Conservation (phyloP, 2,113 vertebrate genomes). For the Vidua chalybeata region DNA sequence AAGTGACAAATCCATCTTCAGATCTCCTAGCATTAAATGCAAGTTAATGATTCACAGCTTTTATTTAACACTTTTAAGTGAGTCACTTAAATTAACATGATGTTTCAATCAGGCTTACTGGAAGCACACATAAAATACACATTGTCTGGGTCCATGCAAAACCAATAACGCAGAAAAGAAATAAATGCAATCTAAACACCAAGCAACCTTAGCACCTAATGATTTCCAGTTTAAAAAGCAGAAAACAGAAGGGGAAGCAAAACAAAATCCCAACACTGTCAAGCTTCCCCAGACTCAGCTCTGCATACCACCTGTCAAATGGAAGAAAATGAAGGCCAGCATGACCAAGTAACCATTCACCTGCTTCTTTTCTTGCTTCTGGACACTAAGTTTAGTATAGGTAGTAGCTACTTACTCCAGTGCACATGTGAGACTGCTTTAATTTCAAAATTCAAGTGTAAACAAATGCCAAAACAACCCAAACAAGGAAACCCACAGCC, state of each 20-base stretch:
- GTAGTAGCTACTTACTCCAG: background rate
- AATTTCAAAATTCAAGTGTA: background rate
- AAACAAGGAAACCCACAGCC: background rate
- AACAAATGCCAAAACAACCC: background rate
- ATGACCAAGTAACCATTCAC: background rate
- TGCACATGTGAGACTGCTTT: background rate
- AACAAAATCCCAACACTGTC: background rate
- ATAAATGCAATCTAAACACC: background rate
- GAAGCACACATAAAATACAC: background rate
- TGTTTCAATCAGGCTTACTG: background rate
- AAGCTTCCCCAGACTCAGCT: background rate
- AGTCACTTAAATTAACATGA: background rate
- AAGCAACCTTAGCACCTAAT: background rate
- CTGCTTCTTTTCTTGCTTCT: background rate
- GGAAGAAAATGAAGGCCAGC: background rate
- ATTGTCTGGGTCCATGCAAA: background rate
- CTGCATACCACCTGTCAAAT: background rate
- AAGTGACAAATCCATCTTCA: background rate
- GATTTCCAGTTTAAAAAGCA: background rate
- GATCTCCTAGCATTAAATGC: background rate
- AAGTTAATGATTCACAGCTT: background rate
- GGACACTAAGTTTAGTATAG: background rate
- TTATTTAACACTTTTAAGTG: background rate
- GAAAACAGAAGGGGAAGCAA: background rate
- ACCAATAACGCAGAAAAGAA: background rate